Evolutionary conservation across 2,797 vertebrate genomes (phyloP).

Genomic region (Lithobates pipiens): DNA sequence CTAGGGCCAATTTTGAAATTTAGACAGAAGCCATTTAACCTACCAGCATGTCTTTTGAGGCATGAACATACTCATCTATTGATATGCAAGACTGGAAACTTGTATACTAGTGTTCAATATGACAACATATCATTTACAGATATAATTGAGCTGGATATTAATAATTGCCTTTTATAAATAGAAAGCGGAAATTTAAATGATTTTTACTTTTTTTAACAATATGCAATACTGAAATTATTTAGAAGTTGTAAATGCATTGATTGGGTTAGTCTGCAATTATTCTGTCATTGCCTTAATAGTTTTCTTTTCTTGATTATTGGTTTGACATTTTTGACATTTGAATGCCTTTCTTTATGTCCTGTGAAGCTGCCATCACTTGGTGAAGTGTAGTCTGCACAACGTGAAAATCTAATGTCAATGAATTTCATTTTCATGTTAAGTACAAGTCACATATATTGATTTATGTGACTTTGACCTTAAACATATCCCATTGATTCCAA

Average conservation of each 20-base stretch:
- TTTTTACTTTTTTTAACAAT: neutral
- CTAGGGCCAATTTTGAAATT: too few relatives aligned
- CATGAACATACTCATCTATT: too few relatives aligned
- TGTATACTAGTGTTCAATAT: too few relatives aligned
- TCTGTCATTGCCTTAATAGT: neutral
- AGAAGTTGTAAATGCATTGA: neutral
- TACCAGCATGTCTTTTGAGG: too few relatives aligned
- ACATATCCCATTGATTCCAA: conserved; percentile 52
- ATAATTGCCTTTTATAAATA: neutral
- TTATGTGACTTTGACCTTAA: conserved; percentile 53
- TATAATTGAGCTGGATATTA: neutral
- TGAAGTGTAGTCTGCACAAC: neutral
- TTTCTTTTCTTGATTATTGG: conserved; percentile 33
- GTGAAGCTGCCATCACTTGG: conserved; percentile 14
- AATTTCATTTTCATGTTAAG: conserved; percentile 59
- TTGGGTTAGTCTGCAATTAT: neutral
- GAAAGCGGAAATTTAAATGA: neutral
- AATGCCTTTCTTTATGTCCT: neutral
- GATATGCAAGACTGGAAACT: too few relatives aligned
- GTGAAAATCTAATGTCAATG: conserved; percentile 45
- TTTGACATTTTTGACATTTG: conserved; percentile 40
- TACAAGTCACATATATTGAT: conserved; percentile 59
- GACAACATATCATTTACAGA: neutral
- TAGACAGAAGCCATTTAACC: too few relatives aligned
- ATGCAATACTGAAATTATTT: neutral